Percentiles rank a stretch among this genome's conserved stretches.
Conservation (phyloP, 1,140 invertebrate species). For the Frieseomelitta varia region DNA sequence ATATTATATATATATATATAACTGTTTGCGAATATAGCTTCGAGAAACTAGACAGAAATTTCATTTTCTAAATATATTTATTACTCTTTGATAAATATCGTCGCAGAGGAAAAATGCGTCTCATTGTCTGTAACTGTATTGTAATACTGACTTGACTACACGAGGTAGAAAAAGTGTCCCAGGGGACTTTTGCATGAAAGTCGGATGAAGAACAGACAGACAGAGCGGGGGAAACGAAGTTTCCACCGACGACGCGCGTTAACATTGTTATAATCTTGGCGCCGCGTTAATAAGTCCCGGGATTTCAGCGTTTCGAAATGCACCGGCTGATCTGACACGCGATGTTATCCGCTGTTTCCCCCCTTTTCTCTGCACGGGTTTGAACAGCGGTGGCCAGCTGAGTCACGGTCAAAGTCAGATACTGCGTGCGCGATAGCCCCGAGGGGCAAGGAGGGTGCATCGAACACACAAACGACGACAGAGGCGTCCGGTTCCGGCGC, state of each 20-base stretch:
- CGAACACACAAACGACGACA: slow-evolving; percentile 74
- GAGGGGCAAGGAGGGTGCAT: slow-evolving; percentile 16
- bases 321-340: slow-evolving; percentile 59
- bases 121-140: too few species aligned
- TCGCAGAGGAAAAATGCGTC: too few species aligned
- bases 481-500: slow-evolving; percentile 75
- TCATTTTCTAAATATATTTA: not conserved
- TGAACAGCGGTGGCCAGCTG: slow-evolving; percentile 68
- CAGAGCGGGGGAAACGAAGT: too few species aligned
- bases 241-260: too few species aligned
- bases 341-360: slow-evolving; percentile 54
- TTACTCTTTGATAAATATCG: too few species aligned
- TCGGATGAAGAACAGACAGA: too few species aligned
- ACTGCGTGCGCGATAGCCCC: slow-evolving; percentile 62
- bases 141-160: too few species aligned
- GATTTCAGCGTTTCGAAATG: slow-evolving; percentile 54
- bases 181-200: too few species aligned
- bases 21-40: too few species aligned
- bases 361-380: slow-evolving; percentile 51
- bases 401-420: slow-evolving; percentile 78
- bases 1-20: too few species aligned
- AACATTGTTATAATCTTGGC: slow-evolving; percentile 29
- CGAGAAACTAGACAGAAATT: not conserved
- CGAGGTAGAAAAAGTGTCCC: too few species aligned
- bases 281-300: slow-evolving; percentile 55